These are phyloP conservation scores for Luscinia luscinia DNA, from an alignment of 2,797 vertebrate genomes.

Conservation along the genomic window DNA sequence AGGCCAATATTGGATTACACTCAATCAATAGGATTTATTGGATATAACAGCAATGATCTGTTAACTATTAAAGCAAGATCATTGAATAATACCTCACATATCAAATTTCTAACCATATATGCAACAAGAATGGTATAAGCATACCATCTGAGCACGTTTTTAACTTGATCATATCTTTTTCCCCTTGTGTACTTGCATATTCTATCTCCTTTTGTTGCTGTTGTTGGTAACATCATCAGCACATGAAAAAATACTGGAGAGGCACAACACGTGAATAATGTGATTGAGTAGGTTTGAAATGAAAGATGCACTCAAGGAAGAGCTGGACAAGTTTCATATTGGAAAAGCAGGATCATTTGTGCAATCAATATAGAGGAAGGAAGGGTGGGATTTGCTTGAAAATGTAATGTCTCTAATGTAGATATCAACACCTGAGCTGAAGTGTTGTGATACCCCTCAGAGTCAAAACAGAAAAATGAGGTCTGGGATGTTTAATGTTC, in stretches of 20 bases:
- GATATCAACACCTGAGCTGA: neutral
- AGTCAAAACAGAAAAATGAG: neutral
- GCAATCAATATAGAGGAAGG: neutral
- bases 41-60: neutral
- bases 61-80: neutral
- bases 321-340: neutral
- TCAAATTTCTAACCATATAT: neutral
- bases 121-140: neutral
- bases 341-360: neutral
- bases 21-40: neutral
- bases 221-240: neutral
- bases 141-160: neutral
- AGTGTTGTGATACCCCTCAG: neutral
- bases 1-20: neutral
- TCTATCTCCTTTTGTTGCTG: neutral
- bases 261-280: neutral
- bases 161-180: neutral
- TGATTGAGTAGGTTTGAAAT: neutral
- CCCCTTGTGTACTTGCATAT: neutral
- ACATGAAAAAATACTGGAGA: neutral
- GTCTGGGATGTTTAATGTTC: neutral
- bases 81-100: neutral
- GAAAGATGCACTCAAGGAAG: neutral
- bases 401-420: neutral
- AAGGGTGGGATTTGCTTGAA: neutral